These are phyloP conservation scores for Corythornis madagascariensis DNA, from an alignment of 2,113 vertebrate species.

Conservation along the genomic window DNA sequence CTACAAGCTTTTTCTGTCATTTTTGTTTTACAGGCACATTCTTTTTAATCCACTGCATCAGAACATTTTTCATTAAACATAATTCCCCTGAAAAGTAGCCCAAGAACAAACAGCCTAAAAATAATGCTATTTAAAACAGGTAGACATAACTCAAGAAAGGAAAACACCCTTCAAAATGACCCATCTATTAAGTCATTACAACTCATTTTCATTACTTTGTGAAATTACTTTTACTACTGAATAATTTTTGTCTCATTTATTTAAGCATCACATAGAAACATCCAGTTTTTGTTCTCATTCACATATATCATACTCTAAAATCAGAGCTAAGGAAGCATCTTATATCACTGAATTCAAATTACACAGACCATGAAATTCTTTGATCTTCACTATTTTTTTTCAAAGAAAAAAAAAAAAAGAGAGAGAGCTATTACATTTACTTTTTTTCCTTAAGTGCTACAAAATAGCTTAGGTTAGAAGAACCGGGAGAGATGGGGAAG, in stretches of 20 bases:
- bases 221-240: not conserved
- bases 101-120: not conserved
- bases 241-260: not conserved
- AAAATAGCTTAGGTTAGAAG: not conserved
- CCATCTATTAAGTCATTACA: not conserved
- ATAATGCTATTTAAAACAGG: not conserved
- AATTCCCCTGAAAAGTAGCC: not conserved
- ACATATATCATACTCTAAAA: not conserved
- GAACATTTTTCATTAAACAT: not conserved
- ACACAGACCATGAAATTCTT: not conserved
- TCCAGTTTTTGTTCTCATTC: not conserved
- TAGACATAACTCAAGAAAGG: not conserved
- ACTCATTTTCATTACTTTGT: not conserved
- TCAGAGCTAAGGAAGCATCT: not conserved
- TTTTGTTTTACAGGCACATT: not conserved
- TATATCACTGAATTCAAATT: not conserved
- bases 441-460: conserved; percentile 13
- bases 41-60: not conserved
- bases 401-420: not conserved
- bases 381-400: conserved; percentile 18
- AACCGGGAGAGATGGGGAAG: not conserved
- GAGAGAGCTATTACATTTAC: not conserved
- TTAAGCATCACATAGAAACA: not conserved
- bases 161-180: not conserved
- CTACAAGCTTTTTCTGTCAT: not conserved